phyloP scores from a whole-genome alignment of 1,140 invertebrate species.

The Cotesia glomerata region DNA sequence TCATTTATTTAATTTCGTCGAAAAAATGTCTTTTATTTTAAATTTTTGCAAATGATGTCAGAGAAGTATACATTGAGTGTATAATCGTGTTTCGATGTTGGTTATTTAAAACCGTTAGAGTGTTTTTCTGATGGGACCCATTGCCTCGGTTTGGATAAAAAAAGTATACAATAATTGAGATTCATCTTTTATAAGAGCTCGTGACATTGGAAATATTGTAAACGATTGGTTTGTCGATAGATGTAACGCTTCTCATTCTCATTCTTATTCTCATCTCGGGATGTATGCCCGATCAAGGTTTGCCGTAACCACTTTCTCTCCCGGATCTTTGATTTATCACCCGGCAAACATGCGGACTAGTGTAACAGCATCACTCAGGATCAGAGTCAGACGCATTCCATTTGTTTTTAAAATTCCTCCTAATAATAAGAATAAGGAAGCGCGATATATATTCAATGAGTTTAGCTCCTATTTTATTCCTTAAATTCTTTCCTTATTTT shows the following conservation, averaged over 20 bases:
- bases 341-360: not conserved
- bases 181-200: not conserved
- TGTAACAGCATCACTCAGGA: not conserved
- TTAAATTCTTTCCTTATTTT: too few species aligned
- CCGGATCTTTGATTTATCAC: constrained; percentile 11
- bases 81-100: not conserved
- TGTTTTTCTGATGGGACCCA: not conserved
- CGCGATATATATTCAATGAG: too few species aligned
- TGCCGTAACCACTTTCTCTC: constrained; percentile 7
- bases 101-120: not conserved
- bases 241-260: not conserved
- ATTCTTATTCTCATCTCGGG: not conserved
- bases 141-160: too few species aligned
- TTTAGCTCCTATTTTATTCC: too few species aligned
- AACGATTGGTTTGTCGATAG: not conserved
- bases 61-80: too few species aligned
- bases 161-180: not conserved
- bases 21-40: too few species aligned
- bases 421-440: too few species aligned
- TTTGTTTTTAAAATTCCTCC: not conserved
- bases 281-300: constrained; percentile 1
- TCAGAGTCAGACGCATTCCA: not conserved
- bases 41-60: too few species aligned
- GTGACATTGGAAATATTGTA: not conserved
- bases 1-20: too few species aligned